Evolutionary conservation across 2,113 vertebrate genomes (phyloP).

Genomic region (Canis aureus): DNA sequence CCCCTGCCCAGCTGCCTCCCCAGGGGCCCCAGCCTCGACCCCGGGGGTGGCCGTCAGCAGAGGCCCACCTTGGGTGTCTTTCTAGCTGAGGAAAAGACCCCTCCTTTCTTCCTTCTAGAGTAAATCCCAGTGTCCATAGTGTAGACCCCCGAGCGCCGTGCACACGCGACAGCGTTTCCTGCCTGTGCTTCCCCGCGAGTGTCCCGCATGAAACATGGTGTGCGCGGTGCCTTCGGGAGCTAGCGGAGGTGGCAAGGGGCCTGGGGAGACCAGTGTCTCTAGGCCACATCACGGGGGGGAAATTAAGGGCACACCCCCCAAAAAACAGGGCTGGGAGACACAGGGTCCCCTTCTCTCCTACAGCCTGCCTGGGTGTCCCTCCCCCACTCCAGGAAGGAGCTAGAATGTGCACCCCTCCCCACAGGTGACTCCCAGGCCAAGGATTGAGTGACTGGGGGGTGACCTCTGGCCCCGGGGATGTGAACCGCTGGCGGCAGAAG

Average conservation of each 20-base stretch:
- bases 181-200: conserved; percentile 31
- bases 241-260: neutral
- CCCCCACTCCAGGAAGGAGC: neutral
- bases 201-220: neutral
- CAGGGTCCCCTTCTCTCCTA: fast-evolving
- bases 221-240: neutral
- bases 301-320: neutral
- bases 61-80: neutral
- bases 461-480: neutral
- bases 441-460: neutral
- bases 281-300: fast-evolving
- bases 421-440: neutral
- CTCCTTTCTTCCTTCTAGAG: neutral
- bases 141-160: conserved; percentile 21
- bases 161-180: too few species aligned
- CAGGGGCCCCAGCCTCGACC: neutral
- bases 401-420: fast-evolving
- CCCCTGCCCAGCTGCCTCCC: neutral
- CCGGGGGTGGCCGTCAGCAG: fast-evolving
- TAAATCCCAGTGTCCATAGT: neutral
- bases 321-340: neutral
- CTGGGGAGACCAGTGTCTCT: neutral
- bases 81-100: neutral
- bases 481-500: neutral
- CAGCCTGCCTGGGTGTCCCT: neutral